phyloP scores from a whole-genome alignment of 1,140 invertebrate species.

The Drosophila sp. region DNA sequence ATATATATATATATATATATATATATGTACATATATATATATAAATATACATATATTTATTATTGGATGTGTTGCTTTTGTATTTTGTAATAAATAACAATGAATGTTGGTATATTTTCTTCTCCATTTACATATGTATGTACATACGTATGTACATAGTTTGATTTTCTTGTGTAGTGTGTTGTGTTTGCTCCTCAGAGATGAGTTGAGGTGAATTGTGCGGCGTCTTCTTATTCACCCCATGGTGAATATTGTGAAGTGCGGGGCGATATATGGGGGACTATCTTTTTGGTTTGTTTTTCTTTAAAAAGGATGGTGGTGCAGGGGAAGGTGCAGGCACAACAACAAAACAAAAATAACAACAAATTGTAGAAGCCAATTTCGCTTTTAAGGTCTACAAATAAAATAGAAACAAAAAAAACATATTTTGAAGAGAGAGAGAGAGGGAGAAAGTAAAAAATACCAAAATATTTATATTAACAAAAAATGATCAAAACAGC shows the following conservation, averaged over 20 bases:
- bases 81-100: conserved; percentile 73
- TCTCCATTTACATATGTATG: conserved; percentile 23
- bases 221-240: background rate
- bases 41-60: conserved; percentile 28
- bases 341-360: conserved; percentile 66
- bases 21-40: conserved; percentile 22
- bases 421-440: conserved; percentile 34
- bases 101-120: conserved; percentile 56
- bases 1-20: conserved; percentile 53
- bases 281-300: background rate
- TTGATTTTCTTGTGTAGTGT: conserved; percentile 38
- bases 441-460: conserved; percentile 36
- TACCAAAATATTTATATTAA: conserved; percentile 47
- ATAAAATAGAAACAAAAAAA: conserved; percentile 33
- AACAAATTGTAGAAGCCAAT: conserved; percentile 63
- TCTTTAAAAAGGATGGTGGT: background rate
- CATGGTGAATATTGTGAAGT: conserved; percentile 1
- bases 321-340: conserved; percentile 47
- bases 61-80: conserved; percentile 38
- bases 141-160: conserved; percentile 23
- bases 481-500: conserved; percentile 36
- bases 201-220: background rate
- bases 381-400: conserved; percentile 76
- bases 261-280: background rate
- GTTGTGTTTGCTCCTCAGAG: conserved; percentile 26